These are phyloP conservation scores for Mallotus villosus DNA, from an alignment of 2,797 vertebrate species.

Conservation along the genomic window DNA sequence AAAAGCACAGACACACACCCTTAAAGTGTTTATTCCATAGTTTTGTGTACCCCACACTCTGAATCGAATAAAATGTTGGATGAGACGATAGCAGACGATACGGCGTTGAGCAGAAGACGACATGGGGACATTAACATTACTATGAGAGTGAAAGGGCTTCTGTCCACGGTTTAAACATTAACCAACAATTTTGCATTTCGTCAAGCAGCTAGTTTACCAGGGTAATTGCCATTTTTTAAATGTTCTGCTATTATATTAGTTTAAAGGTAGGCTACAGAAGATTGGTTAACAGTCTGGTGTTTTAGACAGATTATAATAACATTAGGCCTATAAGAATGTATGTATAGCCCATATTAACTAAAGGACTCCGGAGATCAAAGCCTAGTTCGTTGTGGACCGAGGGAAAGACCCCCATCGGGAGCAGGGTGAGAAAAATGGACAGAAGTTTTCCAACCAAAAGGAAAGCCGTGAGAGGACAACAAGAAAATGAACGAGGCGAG, in stretches of 20 bases:
- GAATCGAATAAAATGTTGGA: conserved; percentile 37
- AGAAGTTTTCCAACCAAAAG: conserved; percentile 80
- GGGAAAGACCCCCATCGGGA: conserved; percentile 47
- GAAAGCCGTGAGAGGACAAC: conserved; percentile 74
- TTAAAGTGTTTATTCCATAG: conserved; percentile 34
- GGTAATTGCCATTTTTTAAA: not conserved
- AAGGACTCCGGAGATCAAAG: conserved; percentile 45
- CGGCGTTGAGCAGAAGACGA: conserved; percentile 54
- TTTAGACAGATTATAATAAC: not conserved
- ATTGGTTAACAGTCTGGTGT: too few relatives aligned
- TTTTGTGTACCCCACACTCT: conserved; percentile 40
- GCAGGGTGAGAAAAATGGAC: conserved; percentile 65
- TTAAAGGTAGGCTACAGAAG: too few relatives aligned
- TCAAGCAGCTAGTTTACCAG: conserved; percentile 29
- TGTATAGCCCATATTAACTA: conserved; percentile 13
- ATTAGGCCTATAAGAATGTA: not conserved
- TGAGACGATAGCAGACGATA: conserved; percentile 37
- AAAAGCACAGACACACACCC: conserved; percentile 32
- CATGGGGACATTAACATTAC: conserved; percentile 57
- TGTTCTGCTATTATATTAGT: too few relatives aligned
- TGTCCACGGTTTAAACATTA: conserved; percentile 68
- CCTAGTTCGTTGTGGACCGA: conserved; percentile 33
- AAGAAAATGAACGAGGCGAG: conserved; percentile 68
- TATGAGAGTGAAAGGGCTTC: conserved; percentile 61
- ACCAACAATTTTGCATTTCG: conserved; percentile 41